Evolutionary conservation across 2,113 vertebrate species (phyloP).

Genomic region (Eurypyga helias): DNA sequence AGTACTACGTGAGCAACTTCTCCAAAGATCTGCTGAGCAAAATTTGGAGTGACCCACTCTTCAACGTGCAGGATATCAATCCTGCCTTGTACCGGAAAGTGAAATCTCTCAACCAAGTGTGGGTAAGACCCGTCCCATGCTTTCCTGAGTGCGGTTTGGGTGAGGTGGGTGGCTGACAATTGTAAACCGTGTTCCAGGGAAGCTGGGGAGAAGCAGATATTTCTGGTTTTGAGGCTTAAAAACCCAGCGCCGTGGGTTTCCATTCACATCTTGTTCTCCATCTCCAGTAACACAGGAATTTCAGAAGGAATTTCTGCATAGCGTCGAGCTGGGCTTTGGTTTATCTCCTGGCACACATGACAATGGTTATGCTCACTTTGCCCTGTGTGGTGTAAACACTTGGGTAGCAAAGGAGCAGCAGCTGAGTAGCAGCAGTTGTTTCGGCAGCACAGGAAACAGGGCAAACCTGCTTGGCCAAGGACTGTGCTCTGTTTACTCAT

Average conservation of each 20-base stretch:
- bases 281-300: neutral
- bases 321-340: neutral
- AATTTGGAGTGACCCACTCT: conserved; percentile 94
- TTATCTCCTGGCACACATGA: neutral
- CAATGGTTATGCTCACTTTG: fast-evolving
- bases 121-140: conserved; percentile 74
- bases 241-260: neutral
- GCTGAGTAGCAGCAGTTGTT: neutral
- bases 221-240: neutral
- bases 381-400: neutral
- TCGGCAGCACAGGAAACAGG: neutral
- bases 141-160: neutral
- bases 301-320: neutral
- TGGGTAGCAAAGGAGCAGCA: neutral
- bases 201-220: neutral
- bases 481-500: neutral
- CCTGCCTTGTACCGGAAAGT: conserved; percentile 89
- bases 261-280: neutral
- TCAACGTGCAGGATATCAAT: conserved; percentile 93
- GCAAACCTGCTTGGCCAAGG: neutral
- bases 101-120: conserved; percentile 89
- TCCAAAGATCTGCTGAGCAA: conserved; percentile 93
- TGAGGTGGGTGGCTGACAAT: neutral
- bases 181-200: neutral
- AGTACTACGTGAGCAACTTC: conserved; percentile 96